Base-by-base conservation (phyloP, 2,888 invertebrate species). In the Apoderus coryli region DNA sequence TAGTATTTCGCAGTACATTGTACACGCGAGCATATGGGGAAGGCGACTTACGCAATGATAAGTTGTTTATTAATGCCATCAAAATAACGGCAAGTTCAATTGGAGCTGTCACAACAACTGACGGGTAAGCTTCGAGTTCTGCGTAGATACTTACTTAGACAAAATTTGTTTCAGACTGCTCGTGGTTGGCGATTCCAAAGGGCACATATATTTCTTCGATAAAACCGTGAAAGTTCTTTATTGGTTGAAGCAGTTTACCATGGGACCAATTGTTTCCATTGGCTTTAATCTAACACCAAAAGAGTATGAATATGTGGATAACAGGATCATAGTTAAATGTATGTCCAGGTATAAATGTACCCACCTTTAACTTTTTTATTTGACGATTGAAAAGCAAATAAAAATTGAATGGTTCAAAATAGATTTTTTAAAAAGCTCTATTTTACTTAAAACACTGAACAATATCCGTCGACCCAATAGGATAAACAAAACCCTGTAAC, bases 161-260 rank as follows among this genome's bases (percentile, higher is more conserved):
- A 27, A 16, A 4, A 23, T 25, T 36, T 3, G 16, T 35, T 39
- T 35, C 36, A 53, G 54, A 10, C 30, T 49, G 16, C 13, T 56
- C 26, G 63, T 65, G 14, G 66, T 65, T 1, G 72, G 69, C 7
- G 70, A 68, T 45, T 51, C 48, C 9, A 40, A 32, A 1, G 74
- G 73, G 0, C 57, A 64, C 25, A 59, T 75, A 25, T 60, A 57
- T 40, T 72, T 75, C 48, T 73, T 70, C 45, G 70, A 73, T 39
- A 53, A 57, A 24, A 60, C 65, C 40, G 47, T 73, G 42, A 64
- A 60, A 45, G 53, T 74, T 29, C 41, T 74, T 27, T 70, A 67
- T 49, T 69, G 69, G 67, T 57, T 64, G 33, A 57, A 62, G 22
- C 60, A 63, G 5, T 61, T 61, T 37, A 48, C 52, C 3, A 52